A percentile compares a stretch with the other conserved stretches of the same genome.
Conservation (phyloP, 2,113 vertebrate species). For the Actenoides lindsayi region DNA sequence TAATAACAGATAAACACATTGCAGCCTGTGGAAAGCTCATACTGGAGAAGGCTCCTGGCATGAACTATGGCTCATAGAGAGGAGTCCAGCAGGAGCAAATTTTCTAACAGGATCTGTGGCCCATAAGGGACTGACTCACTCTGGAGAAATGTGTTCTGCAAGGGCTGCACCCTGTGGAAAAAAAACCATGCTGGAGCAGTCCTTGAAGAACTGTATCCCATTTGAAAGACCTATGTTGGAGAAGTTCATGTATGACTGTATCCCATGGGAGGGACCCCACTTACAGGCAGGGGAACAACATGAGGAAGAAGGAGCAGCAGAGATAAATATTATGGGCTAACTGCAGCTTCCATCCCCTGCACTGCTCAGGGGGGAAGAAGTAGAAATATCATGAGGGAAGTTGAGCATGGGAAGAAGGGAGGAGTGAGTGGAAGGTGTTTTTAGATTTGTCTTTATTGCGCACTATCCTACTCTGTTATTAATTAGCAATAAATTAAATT, state of each 20-base stretch:
- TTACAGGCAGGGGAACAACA: neutral
- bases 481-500: neutral
- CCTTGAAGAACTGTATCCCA: neutral
- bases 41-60: neutral
- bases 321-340: neutral
- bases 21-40: neutral
- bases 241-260: neutral
- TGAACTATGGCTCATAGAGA: neutral
- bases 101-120: neutral
- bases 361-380: neutral
- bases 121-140: rapidly evolving
- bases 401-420: neutral
- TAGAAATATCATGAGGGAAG: neutral
- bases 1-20: too few species aligned
- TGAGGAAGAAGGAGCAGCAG: rapidly evolving
- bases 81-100: neutral
- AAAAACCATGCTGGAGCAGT: neutral
- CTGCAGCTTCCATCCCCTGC: neutral
- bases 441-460: neutral
- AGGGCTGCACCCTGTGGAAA: neutral
- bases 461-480: neutral
- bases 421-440: rapidly evolving
- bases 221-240: neutral
- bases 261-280: neutral
- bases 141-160: neutral